A percentile compares a stretch with the other conserved stretches of the same genome.
Conservation (phyloP, 2,113 vertebrate genomes). For the Scolopax mira region DNA sequence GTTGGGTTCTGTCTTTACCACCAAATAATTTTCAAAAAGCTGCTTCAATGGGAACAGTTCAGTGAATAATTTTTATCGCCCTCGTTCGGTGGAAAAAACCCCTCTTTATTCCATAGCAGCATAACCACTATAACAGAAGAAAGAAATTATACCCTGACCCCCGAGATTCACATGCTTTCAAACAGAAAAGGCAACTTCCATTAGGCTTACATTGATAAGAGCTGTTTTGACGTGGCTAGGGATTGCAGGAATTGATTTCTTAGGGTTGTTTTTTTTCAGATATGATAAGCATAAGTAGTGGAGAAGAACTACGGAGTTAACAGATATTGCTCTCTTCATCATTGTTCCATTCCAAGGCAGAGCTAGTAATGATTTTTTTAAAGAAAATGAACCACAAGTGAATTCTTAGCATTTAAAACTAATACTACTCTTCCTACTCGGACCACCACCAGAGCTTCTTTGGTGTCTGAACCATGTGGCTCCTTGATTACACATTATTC, state of each 20-base stretch:
- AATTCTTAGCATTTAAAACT: neutral
- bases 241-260: conserved; percentile 21
- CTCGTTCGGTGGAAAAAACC: neutral
- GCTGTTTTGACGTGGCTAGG: neutral
- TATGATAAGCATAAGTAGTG: neutral
- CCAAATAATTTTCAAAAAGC: neutral
- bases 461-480: neutral
- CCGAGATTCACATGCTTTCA: neutral
- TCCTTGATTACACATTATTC: neutral
- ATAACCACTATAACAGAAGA: neutral
- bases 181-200: neutral
- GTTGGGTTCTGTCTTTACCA: neutral
- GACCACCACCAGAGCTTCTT: neutral
- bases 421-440: neutral
- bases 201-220: neutral
- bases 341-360: neutral
- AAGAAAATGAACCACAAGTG: neutral
- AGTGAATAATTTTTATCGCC: neutral
- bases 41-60: neutral
- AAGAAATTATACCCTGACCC: neutral
- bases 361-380: neutral
- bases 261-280: neutral
- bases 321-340: neutral
- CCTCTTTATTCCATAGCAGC: neutral
- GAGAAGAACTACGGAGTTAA: neutral